Evolutionary conservation across 1,140 invertebrate species (phyloP).

Genomic region (Papilio glaucus): DNA sequence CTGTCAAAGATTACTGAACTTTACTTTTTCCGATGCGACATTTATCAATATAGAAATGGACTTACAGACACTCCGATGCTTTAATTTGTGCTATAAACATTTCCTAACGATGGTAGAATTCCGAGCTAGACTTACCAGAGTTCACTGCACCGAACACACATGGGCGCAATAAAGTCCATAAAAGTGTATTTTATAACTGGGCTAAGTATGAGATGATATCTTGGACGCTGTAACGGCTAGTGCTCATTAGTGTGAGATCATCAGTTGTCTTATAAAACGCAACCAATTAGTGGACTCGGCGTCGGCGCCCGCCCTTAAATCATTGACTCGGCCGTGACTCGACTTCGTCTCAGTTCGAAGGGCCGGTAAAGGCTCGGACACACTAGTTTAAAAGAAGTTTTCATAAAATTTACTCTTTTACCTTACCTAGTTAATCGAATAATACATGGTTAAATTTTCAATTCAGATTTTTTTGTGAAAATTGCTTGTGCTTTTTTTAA

Average conservation of each 20-base stretch:
- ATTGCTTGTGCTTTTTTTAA: too few species aligned
- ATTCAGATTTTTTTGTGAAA: too few species aligned
- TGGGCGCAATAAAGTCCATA: constrained; percentile 4
- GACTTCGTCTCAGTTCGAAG: constrained; percentile 38
- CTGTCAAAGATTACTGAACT: too few species aligned
- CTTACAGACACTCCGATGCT: too few species aligned
- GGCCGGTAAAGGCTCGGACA: constrained; percentile 15
- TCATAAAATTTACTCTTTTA: too few species aligned
- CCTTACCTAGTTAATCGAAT: too few species aligned
- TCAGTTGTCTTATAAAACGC: constrained; percentile 62
- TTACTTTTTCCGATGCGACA: too few species aligned
- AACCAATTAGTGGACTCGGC: constrained; percentile 59
- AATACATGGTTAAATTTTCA: too few species aligned
- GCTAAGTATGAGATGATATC: constrained; percentile 48
- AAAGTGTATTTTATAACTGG: constrained; percentile 10
- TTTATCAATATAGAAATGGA: too few species aligned
- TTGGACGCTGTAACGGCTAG: constrained; percentile 33
- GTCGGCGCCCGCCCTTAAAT: constrained; percentile 22
- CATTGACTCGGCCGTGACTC: constrained; percentile 40
- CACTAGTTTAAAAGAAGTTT: background rate
- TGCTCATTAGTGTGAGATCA: constrained; percentile 56
- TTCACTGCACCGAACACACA: background rate
- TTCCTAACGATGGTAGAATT: background rate
- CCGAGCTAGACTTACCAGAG: background rate
- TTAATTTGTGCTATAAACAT: background rate